Conservation (phyloP, 30 jellyfish, hydroid and myxozoan species). For the Rhopilema esculentum region DNA sequence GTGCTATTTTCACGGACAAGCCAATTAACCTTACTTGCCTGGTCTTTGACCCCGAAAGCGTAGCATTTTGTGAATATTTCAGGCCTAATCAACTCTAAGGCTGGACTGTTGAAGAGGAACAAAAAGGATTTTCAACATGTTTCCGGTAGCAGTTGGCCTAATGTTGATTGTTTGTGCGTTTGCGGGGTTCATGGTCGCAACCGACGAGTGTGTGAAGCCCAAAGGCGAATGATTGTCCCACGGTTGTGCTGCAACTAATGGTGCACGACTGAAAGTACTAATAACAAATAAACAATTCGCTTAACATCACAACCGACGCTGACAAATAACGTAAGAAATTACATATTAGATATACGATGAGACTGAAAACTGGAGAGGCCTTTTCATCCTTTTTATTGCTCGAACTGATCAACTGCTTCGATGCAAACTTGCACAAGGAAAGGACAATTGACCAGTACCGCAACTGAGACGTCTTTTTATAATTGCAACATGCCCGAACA, state of each 20-base stretch:
- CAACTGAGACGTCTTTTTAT: background rate
- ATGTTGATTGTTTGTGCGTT: slow-evolving; percentile 77
- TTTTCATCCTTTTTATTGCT: too few species aligned
- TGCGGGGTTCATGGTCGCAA: slow-evolving; percentile 86
- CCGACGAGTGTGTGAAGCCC: slow-evolving; percentile 79
- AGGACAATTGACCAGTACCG: background rate
- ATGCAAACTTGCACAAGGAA: background rate
- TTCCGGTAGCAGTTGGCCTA: slow-evolving; percentile 75
- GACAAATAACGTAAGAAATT: background rate
- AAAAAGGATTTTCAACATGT: slow-evolving; percentile 36
- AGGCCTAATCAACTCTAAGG: background rate
- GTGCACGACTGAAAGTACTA: background rate
- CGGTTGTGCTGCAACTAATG: background rate
- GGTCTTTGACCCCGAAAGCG: slow-evolving; percentile 53
- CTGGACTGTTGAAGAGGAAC: slow-evolving; percentile 9
- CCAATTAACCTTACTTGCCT: slow-evolving; percentile 13
- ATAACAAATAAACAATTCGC: background rate
- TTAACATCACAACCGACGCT: background rate
- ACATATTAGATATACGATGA: too few species aligned
- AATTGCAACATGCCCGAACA: background rate
- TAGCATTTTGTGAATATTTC: background rate
- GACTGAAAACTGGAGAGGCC: too few species aligned
- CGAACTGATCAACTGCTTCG: too few species aligned
- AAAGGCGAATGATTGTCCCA: slow-evolving; percentile 24
- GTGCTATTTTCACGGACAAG: slow-evolving; percentile 11